These are phyloP conservation scores for Philopedon plagiatum DNA, from an alignment of 2,888 invertebrate genomes.

Conservation along the genomic window DNA sequence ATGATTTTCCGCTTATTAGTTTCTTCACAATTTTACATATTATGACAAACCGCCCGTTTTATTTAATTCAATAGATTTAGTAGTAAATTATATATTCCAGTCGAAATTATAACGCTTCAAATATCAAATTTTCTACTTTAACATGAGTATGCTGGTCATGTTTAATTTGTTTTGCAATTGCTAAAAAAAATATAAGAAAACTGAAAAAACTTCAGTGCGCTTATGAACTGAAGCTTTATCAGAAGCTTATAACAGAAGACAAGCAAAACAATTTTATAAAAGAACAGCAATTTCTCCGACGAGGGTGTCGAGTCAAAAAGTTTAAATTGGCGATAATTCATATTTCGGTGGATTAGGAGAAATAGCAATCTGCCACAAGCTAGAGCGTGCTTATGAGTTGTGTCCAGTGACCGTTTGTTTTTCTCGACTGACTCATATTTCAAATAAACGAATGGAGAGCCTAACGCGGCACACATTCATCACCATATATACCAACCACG, in stretches of 20 bases:
- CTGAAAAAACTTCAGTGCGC: neutral
- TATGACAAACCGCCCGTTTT: no score
- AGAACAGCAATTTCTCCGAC: slow-evolving; percentile 58
- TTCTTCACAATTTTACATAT: no score
- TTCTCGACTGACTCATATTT: slow-evolving; percentile 64
- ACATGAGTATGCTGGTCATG: no score
- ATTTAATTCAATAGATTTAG: no score
- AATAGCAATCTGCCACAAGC: slow-evolving; percentile 63
- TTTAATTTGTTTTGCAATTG: no score
- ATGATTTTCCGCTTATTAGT: no score
- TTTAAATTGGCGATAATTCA: slow-evolving; percentile 66
- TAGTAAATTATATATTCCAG: no score
- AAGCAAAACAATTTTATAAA: slow-evolving; percentile 27
- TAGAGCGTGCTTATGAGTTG: slow-evolving; percentile 65
- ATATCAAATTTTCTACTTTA: no score
- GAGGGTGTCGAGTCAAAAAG: slow-evolving; percentile 61
- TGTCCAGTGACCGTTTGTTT: slow-evolving; percentile 65
- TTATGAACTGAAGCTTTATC: slow-evolving; percentile 1
- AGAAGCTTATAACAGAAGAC: slow-evolving; percentile 8
- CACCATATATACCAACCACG: slow-evolving; percentile 66
- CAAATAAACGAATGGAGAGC: slow-evolving; percentile 64
- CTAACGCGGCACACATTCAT: slow-evolving; percentile 65
- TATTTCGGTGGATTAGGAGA: slow-evolving; percentile 62
- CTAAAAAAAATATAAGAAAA: no score
- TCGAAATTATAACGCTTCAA: no score